Percentiles rank a stretch among this genome's conserved stretches.
Conservation (phyloP, 2,113 vertebrate species). For the Brevimyrus niger region DNA sequence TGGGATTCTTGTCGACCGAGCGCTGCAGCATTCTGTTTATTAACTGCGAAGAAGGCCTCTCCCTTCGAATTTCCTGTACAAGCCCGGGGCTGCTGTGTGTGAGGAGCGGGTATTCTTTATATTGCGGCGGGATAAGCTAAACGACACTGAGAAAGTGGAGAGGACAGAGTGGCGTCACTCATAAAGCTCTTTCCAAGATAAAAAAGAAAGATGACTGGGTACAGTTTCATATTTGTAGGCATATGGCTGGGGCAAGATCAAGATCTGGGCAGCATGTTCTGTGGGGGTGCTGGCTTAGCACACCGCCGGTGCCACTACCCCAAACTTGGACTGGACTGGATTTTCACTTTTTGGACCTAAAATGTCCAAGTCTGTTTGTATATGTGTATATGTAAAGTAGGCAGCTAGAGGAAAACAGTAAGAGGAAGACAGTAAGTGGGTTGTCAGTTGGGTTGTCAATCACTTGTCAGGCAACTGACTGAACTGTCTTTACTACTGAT, state of each 20-base stretch:
- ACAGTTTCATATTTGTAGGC: background rate
- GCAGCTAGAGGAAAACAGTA: background rate
- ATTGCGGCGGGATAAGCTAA: background rate
- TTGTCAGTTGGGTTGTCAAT: background rate
- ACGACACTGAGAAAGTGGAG: background rate
- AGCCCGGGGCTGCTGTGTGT: background rate
- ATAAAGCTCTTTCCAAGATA: background rate
- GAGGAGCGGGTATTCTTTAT: background rate
- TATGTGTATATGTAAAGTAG: background rate
- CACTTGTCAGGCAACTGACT: background rate
- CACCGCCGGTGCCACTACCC: background rate
- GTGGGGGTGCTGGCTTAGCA: too few relatives aligned
- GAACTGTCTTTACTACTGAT: background rate
- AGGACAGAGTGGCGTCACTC: background rate
- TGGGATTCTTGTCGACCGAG: constrained; percentile 8
- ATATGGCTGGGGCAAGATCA: background rate
- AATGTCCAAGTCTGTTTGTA: background rate
- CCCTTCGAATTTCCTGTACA: background rate
- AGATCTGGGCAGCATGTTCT: background rate
- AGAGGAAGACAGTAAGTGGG: background rate
- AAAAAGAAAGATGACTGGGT: background rate
- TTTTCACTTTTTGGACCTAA: background rate
- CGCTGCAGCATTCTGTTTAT: constrained; percentile 1
- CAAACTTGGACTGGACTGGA: background rate
- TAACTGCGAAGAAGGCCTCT: background rate